Percentiles rank a stretch among this genome's conserved stretches.
phyloP scores from a whole-genome alignment of 1,140 invertebrate genomes.

The Heliothis subflexa region DNA sequence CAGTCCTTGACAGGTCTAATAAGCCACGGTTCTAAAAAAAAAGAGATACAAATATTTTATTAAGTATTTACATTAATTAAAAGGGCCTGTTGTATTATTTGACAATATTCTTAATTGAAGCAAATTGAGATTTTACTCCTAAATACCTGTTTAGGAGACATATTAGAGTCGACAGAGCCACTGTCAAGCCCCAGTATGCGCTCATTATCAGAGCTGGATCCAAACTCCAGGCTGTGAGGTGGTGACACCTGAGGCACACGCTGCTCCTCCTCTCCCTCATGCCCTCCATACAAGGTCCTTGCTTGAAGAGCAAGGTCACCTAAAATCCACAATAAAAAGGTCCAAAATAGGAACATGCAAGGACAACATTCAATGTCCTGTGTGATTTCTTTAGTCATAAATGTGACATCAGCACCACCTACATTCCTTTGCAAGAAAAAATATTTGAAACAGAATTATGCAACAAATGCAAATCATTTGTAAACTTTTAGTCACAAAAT shows the following conservation, averaged over 20 bases:
- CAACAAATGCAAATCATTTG: too few species aligned
- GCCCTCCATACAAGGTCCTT: constrained; percentile 79
- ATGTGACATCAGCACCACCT: too few species aligned
- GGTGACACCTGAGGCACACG: constrained; percentile 88
- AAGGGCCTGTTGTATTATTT: background rate
- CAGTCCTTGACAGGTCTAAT: constrained; percentile 87
- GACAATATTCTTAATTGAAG: background rate
- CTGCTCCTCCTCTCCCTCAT: constrained; percentile 87
- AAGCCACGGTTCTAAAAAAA: constrained; percentile 69
- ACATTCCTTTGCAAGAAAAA: too few species aligned
- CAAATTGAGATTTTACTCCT: background rate
- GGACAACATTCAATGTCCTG: too few species aligned
- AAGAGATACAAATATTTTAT: constrained; percentile 2
- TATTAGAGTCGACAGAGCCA: constrained; percentile 92
- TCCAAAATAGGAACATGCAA: too few species aligned
- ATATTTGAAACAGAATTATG: too few species aligned
- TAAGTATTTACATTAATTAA: constrained; percentile 1
- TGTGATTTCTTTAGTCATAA: too few species aligned
- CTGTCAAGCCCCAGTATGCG: constrained; percentile 96
- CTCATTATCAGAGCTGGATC: constrained; percentile 89
- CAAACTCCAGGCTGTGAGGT: constrained; percentile 83
- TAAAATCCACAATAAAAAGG: constrained; percentile 55
- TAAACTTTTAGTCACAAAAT: too few species aligned
- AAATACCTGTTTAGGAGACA: constrained; percentile 92
- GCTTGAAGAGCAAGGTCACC: constrained; percentile 89